phyloP scores from a whole-genome alignment of 2,888 invertebrate species.

The Sphaerophoria taeniata region DNA sequence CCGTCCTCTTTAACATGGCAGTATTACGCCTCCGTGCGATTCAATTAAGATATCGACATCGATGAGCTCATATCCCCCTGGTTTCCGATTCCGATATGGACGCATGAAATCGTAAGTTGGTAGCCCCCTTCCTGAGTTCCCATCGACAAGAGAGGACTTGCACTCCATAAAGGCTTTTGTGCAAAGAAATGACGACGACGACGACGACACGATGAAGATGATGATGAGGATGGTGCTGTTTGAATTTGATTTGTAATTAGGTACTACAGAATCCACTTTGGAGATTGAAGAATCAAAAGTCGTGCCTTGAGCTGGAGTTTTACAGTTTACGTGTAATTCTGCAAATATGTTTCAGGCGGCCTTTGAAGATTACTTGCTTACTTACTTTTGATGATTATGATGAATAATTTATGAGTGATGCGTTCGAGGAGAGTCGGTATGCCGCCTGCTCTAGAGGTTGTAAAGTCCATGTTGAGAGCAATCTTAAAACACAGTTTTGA shows the following conservation, averaged over 20 bases:
- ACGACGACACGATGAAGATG: constrained; percentile 24
- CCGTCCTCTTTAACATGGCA: constrained; percentile 72
- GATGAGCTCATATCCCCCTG: constrained; percentile 63
- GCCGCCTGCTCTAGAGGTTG: constrained; percentile 41
- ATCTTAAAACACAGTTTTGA: constrained; percentile 61
- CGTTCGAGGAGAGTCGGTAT: constrained; percentile 47
- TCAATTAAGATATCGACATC: too few species aligned
- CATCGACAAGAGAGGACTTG: constrained; percentile 38
- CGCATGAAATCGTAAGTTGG: constrained; percentile 19
- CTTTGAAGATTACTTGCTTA: too few species aligned
- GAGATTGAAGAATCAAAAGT: too few species aligned
- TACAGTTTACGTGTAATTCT: constrained; percentile 19
- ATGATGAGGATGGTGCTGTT: neutral
- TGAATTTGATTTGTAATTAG: constrained; percentile 70
- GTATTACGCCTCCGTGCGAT: constrained; percentile 73
- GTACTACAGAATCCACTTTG: constrained; percentile 61
- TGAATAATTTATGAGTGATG: constrained; percentile 72
- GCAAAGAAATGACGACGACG: constrained; percentile 21
- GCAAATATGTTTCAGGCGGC: constrained; percentile 23
- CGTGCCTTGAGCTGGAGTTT: constrained; percentile 36
- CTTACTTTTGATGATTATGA: too few species aligned
- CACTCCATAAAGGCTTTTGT: constrained; percentile 44
- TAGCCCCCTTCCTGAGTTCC: constrained; percentile 17
- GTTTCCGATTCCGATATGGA: constrained; percentile 11
- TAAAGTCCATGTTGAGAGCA: constrained; percentile 43